A percentile compares a stretch with the other conserved stretches of the same genome.
These are phyloP conservation scores for Eulithis prunata DNA, from an alignment of 2,888 invertebrate genomes.

Conservation along the genomic window DNA sequence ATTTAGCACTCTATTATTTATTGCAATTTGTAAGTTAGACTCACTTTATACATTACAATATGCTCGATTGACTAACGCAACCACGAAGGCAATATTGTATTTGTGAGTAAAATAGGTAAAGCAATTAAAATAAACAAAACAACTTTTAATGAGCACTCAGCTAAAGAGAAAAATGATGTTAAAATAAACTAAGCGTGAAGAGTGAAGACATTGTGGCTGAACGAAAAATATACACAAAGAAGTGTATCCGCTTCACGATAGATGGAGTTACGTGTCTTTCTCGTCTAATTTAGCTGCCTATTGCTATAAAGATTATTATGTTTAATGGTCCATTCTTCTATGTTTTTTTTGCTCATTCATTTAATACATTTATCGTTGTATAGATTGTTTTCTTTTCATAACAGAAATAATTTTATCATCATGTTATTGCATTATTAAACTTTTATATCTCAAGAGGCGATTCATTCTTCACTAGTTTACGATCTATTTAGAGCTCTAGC, in stretches of 20 bases:
- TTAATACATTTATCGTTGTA: background rate
- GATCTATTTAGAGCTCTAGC: slow-evolving; percentile 57
- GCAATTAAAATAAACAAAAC: slow-evolving; percentile 42
- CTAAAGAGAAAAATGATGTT: slow-evolving; percentile 40
- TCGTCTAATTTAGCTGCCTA: background rate
- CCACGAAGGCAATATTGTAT: no score
- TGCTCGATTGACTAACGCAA: no score
- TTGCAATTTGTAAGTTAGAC: slow-evolving; percentile 34
- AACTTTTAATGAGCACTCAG: slow-evolving; percentile 35
- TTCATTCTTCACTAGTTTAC: slow-evolving; percentile 65
- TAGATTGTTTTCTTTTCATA: background rate
- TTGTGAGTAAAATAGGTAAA: background rate
- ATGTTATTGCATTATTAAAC: slow-evolving; percentile 8
- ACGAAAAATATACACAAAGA: slow-evolving; percentile 35
- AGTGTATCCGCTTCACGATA: slow-evolving; percentile 44
- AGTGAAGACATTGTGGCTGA: slow-evolving; percentile 37
- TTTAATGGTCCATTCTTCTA: background rate
- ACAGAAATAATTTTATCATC: slow-evolving; percentile 9
- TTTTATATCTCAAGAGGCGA: slow-evolving; percentile 47
- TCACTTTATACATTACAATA: no score
- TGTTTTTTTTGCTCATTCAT: background rate
- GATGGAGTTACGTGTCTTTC: slow-evolving; percentile 48
- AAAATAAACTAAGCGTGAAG: slow-evolving; percentile 37
- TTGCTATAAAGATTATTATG: background rate
- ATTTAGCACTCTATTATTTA: slow-evolving; percentile 50